Base-by-base conservation (phyloP, 2,888 invertebrate species). In the Pharmacophagus antenor region DNA sequence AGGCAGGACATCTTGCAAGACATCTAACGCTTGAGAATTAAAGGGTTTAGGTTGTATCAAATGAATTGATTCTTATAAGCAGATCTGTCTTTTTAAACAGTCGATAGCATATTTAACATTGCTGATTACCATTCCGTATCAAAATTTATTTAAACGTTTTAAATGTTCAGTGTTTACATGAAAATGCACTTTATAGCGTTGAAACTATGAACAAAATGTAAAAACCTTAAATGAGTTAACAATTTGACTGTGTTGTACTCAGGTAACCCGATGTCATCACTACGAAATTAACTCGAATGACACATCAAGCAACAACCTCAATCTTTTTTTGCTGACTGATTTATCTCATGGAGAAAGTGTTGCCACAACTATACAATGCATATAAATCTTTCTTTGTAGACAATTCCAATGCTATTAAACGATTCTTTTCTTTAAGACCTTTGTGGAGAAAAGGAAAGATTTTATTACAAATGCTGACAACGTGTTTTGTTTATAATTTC, bases 311-410 rank as follows among this genome's bases (percentile, higher is more conserved):
- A 48, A 56, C 18, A 21, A n/a, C 7, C 15, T 49, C 23, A 25
- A 56, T 56, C 25, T 31, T 21, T 47, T 42, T 56, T 25, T 22
- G 25, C 49, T 25, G 48, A 25, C 6, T 49, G 25, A 49, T 49
- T 51, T 41, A 49, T 37, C 49, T 44, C 27, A 57, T 27, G 7
- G 27, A 6, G 50, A 57, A 57, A 50, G 50, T 50, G 50, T 50
- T 44, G 21, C 27, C 4, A n/a, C 23, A 25, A 3, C 31, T 31
- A 44, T 23, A 57, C 50, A 44, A 42, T 44, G 20, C 42, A 7
- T 42, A 17, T 17, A 17, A 17, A 31, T 31, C 12, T 10, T 15
- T 10, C 15, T 12, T 31, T 15, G 10, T 31, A 31, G 12, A 31
- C 10, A 31, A 31, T 12, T 31, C 12, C 31, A 31, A 31, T 31